Base-by-base conservation (phyloP, 2,797 vertebrate genomes). In the Pampus argenteus region DNA sequence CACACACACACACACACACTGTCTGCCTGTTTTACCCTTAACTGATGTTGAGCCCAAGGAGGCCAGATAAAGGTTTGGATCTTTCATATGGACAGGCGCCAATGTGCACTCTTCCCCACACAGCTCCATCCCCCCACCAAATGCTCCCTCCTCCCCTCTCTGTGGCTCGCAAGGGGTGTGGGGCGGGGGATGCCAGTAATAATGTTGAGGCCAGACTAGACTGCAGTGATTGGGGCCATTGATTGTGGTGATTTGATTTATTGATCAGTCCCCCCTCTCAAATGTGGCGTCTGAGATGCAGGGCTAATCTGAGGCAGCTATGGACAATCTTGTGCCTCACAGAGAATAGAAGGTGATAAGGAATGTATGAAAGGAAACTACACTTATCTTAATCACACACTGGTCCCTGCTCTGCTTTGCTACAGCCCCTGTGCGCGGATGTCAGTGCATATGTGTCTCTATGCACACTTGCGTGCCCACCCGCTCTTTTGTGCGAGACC, bases 241-340 rank as follows among this genome's bases (percentile, higher is more conserved):
- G 98, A 99, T 98, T 95, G 95, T 93, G 91, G 89, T 94, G 95
- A 96, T 98, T 99, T 98, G 98, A 99, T 99, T 98, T 98, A 99
- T 99, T 96, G 98, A 99, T 98, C 96, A 94, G 95, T 94, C 93
- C 93, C 93, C 93, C 92, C 71, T 84, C 95, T 95, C 94, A 88
- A 96, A 96, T 95, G 94, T 96, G 95, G 95, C 94, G 92, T 96
- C 95, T 94, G 94, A 95, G 95, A 95, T 95, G 95, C 92, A 92
- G 93, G 94, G 95, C 95, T 97, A 97, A 98, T 97, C 96, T 96
- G 95, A 95, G 95, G 95, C 94, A 92, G 94, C 95, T 94, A 92
- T 88, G 94, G 95, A 95, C 95, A 95, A 91, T 96, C 95, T 95
- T 93, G 71, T 94, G 93, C 94, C 94, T 94, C 93, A 85, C 94